A percentile compares a stretch with the other conserved stretches of the same genome.
phyloP scores from a whole-genome alignment of 1,140 invertebrate species.

The Archegozetes longisetosus region DNA sequence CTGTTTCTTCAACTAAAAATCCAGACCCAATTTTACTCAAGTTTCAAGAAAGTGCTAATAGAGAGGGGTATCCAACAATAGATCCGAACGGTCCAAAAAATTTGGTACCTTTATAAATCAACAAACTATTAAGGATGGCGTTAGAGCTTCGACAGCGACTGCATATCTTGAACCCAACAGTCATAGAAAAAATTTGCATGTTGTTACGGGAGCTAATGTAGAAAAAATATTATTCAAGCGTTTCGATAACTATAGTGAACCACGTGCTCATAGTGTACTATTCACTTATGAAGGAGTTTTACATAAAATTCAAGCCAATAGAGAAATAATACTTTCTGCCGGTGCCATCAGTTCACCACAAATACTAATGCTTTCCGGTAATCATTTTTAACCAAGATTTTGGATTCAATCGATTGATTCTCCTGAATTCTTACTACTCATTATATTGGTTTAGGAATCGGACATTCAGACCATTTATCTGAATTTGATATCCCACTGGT shows the following conservation, averaged over 20 bases:
- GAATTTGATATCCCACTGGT: no score
- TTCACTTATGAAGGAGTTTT: no score
- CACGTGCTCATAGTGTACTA: background rate
- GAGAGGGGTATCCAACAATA: no score
- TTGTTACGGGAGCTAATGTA: conserved; percentile 28
- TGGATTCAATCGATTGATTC: no score
- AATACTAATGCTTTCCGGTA: conserved; percentile 77
- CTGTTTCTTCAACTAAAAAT: conserved; percentile 65
- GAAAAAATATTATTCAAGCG: conserved; percentile 49
- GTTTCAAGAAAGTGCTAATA: no score
- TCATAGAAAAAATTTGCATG: conserved; percentile 63
- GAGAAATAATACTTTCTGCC: conserved; percentile 69
- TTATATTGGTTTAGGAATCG: no score
- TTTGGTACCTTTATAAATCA: no score
- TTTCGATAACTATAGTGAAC: conserved; percentile 57
- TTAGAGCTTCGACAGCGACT: conserved; percentile 67
- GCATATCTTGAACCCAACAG: conserved; percentile 63
- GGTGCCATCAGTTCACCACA: conserved; percentile 80
- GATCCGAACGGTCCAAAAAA: no score
- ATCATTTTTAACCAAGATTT: no score
- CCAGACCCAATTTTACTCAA: conserved; percentile 47
- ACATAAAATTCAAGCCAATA: conserved; percentile 57
- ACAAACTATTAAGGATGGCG: no score
- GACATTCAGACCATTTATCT: no score
- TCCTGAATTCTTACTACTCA: no score